Conservation (phyloP, 2,797 vertebrate species). For the Macropodus opercularis region DNA sequence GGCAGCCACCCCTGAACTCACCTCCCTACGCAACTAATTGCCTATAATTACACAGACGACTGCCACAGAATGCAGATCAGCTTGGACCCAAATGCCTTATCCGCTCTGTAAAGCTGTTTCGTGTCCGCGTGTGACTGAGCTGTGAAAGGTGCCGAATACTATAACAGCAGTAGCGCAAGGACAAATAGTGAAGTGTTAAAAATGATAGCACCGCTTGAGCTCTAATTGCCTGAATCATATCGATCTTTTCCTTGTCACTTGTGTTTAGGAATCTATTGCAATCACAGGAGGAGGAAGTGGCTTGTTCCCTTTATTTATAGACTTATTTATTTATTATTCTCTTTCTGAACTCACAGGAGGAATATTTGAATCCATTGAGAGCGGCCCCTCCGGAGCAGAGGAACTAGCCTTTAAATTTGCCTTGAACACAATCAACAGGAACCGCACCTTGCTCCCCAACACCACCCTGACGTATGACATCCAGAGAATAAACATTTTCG, state of each 20-base stretch:
- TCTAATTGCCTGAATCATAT: conserved; percentile 46
- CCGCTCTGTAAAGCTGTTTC: conserved; percentile 45
- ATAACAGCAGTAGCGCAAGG: conserved; percentile 24
- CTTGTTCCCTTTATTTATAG: conserved; percentile 11
- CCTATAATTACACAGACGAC: conserved; percentile 68
- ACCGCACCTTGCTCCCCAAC: conserved; percentile 97
- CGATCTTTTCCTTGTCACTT: conserved; percentile 30
- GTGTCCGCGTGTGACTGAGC: conserved; percentile 26
- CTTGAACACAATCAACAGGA: conserved; percentile 99
- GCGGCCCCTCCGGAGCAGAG: conserved; percentile 96
- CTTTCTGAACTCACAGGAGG: conserved; percentile 82
- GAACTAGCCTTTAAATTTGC: conserved; percentile 99
- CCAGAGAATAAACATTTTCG: conserved; percentile 99
- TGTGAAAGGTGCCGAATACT: conserved; percentile 6
- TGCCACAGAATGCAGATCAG: conserved; percentile 64
- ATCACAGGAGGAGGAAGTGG: conserved; percentile 33
- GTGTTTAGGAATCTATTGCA: conserved; percentile 41
- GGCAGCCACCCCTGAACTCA: conserved; percentile 71
- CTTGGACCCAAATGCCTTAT: conserved; percentile 28
- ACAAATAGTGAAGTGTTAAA: conserved; percentile 18
- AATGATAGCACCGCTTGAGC: conserved; percentile 26
- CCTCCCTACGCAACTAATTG: conserved; percentile 68
- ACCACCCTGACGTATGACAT: conserved; percentile 98
- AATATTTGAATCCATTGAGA: conserved; percentile 99
- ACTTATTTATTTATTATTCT: not conserved